Conservation (phyloP, 1,140 invertebrate species). For the Caenorhabditis briggsae region DNA sequence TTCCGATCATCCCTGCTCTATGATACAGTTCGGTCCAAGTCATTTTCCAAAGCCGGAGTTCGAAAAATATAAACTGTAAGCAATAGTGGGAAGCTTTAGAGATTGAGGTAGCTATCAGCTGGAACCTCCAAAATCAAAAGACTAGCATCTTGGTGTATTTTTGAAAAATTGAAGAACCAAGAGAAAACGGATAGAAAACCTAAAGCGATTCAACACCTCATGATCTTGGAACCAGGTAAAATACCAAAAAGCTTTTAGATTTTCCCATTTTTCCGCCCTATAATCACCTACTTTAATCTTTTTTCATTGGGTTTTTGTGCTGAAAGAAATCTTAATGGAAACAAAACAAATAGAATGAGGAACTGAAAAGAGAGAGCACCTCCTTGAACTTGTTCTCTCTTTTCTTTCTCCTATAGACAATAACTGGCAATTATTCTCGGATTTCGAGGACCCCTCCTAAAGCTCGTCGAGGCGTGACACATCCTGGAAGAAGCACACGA, state of each 20-base stretch:
- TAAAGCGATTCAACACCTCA: too few relatives aligned
- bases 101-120: too few relatives aligned
- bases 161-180: too few relatives aligned
- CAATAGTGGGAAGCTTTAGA: too few relatives aligned
- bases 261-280: neutral
- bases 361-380: neutral
- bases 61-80: too few relatives aligned
- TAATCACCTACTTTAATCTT: neutral
- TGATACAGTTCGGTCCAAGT: too few relatives aligned
- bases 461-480: slow-evolving; percentile 47
- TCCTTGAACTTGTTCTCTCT: slow-evolving; percentile 39
- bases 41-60: too few relatives aligned
- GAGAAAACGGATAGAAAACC: too few relatives aligned
- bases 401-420: slow-evolving; percentile 17
- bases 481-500: neutral
- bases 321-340: neutral
- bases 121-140: too few relatives aligned
- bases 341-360: slow-evolving; percentile 38
- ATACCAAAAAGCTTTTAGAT: slow-evolving; percentile 15
- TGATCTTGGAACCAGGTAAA: neutral
- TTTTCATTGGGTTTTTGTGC: neutral
- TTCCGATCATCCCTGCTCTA: too few relatives aligned
- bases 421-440: slow-evolving; percentile 55
- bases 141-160: too few relatives aligned
- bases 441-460: slow-evolving; percentile 45